These are phyloP conservation scores for Pseudopipra pipra DNA, from an alignment of 2,113 vertebrate species.

Conservation along the genomic window DNA sequence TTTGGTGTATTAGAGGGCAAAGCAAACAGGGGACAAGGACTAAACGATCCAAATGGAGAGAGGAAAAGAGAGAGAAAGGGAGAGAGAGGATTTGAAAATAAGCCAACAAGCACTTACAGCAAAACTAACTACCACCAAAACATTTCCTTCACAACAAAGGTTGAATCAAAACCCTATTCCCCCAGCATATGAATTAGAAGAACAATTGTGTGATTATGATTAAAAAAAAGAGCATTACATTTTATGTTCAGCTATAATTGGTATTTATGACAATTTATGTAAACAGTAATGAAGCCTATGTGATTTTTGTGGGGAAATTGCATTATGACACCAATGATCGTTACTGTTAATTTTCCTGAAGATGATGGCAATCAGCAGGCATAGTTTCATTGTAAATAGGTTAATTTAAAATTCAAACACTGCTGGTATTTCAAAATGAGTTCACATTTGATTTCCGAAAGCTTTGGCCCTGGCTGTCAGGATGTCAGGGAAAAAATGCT, in stretches of 20 bases:
- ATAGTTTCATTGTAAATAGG: constrained; percentile 85
- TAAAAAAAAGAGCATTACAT: constrained; percentile 81
- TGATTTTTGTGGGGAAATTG: constrained; percentile 82
- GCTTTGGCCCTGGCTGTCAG: constrained; percentile 71
- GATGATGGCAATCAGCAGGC: constrained; percentile 83
- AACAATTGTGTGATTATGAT: constrained; percentile 84
- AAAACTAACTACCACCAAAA: constrained; percentile 69
- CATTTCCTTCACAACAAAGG: constrained; percentile 75
- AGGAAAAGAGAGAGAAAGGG: not conserved
- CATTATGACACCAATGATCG: constrained; percentile 84
- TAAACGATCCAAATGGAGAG: constrained; percentile 56
- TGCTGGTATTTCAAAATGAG: constrained; percentile 80
- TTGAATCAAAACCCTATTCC: constrained; percentile 77
- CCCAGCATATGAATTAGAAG: constrained; percentile 78
- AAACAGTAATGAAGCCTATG: constrained; percentile 85
- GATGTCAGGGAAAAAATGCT: constrained; percentile 55
- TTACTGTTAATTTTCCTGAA: constrained; percentile 87
- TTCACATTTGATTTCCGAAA: constrained; percentile 79
- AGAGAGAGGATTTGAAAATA: constrained; percentile 67
- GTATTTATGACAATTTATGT: constrained; percentile 87
- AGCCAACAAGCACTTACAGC: constrained; percentile 68
- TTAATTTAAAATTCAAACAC: constrained; percentile 85
- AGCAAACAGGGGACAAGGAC: constrained; percentile 49
- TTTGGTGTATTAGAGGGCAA: constrained; percentile 64
- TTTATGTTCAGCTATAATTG: constrained; percentile 84